A percentile compares a stretch with the other conserved stretches of the same genome.
These are phyloP conservation scores for Archivesica marissinica DNA, from an alignment of 1,140 invertebrate genomes.

Conservation along the genomic window DNA sequence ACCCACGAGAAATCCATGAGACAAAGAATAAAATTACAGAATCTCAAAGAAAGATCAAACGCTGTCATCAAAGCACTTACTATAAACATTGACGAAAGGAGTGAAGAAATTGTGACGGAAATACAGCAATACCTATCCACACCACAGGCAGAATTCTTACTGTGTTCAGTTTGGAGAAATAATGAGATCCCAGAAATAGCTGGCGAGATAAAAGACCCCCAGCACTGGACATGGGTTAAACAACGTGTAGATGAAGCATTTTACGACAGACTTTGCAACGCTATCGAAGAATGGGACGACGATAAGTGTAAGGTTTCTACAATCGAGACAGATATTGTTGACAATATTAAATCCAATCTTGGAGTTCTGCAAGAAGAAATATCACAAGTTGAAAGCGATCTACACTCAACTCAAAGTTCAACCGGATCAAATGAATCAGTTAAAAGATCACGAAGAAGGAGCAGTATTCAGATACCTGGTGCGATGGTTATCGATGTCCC, in stretches of 20 bases:
- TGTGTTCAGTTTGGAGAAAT: constrained; percentile 16
- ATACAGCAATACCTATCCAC: constrained; percentile 16
- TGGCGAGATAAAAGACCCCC: neutral
- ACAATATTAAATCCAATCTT: constrained; percentile 23
- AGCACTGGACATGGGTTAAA: constrained; percentile 49
- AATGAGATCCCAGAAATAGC: constrained; percentile 6
- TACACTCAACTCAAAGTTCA: constrained; percentile 1
- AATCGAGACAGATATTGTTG: constrained; percentile 35
- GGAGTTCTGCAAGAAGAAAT: constrained; percentile 46
- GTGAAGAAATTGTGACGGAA: neutral
- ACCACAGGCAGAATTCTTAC: constrained; percentile 1
- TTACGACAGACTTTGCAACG: constrained; percentile 27
- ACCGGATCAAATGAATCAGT: neutral
- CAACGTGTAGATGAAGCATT: constrained; percentile 26
- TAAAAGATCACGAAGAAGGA: neutral
- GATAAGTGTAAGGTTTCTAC: constrained; percentile 8
- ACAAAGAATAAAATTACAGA: constrained; percentile 60
- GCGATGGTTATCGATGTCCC: neutral
- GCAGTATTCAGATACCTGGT: neutral
- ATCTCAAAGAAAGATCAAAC: constrained; percentile 56
- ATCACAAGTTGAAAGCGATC: constrained; percentile 7
- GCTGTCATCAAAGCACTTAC: constrained; percentile 54
- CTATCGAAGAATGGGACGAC: constrained; percentile 53
- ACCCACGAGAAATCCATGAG: constrained; percentile 52
- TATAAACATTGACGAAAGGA: constrained; percentile 36